Conservation (phyloP, 2,797 vertebrate genomes). For the Muraenolepis orangiensis region DNA sequence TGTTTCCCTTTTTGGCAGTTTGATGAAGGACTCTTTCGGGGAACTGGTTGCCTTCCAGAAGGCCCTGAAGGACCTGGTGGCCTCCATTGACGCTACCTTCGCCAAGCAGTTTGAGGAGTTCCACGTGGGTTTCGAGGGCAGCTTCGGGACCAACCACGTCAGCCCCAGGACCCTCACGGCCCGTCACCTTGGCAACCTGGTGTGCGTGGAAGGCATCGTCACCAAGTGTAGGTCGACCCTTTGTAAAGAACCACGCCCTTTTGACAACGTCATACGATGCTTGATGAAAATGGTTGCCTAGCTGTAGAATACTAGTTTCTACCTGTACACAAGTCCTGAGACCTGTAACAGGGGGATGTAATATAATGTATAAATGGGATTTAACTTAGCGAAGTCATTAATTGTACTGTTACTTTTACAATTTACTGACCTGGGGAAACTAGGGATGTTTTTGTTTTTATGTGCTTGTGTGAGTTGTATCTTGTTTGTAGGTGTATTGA, state of each 20-base stretch:
- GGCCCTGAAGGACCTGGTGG: conserved; percentile 76
- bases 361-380: background rate
- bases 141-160: conserved; percentile 64
- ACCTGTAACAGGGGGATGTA: background rate
- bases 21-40: conserved; percentile 67
- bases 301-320: background rate
- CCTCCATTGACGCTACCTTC: conserved; percentile 62
- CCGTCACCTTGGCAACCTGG: conserved; percentile 67
- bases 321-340: background rate
- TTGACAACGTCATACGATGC: background rate
- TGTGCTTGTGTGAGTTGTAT: background rate
- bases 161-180: conserved; percentile 57
- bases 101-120: conserved; percentile 71
- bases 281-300: background rate
- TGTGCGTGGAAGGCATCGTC: conserved; percentile 73
- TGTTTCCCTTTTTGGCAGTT: conserved; percentile 53
- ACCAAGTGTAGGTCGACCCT: conserved; percentile 64
- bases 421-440: background rate
- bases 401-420: too few relatives aligned
- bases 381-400: background rate
- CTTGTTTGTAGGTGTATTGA: too few relatives aligned
- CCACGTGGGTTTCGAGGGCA: conserved; percentile 65
- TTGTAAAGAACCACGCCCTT: background rate
- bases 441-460: background rate
- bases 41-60: conserved; percentile 74